Base-by-base conservation (phyloP, 1,140 invertebrate species). In the Dreissena rostriformis region DNA sequence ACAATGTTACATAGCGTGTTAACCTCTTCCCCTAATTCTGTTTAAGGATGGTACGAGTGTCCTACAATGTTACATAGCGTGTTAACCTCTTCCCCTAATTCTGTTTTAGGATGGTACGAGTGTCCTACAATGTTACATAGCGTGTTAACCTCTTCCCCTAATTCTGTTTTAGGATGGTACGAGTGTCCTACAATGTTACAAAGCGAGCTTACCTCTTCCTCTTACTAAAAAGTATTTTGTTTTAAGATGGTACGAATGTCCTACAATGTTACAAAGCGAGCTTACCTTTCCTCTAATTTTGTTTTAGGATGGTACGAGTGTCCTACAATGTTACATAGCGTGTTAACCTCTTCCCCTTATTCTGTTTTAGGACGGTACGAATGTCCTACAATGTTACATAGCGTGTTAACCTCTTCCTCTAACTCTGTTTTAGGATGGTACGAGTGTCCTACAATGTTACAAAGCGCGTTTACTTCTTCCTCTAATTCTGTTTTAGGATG, bases 371-470 rank as follows among this genome's bases (percentile, higher is more conserved):
- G 76, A 66, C 79, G 85, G 77, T 89, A 90, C n/a, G n/a, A n/a
- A 88, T 83, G 70, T 89, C 86, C 87, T 39, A 39, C 39, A 39
- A 39, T 2, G 39, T 8, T 39, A 39, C 39, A 39, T 39, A 39
- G 8, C 4, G 8, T 8, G 39, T 39, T 39, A 5, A 39, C 39
- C 39, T 39, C 39, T 26, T 26, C 61, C 61, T 14, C 12, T 28
- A 67, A 15, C 55, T 55, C 26, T 22, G 57, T 70, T 72, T 29
- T 83, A 53, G 61, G 76, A 66, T 77, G 85, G 77, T 89, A 90
- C n/a, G 0, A 92, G 92, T 11, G 92, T 87, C 92, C 92, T 93
- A 82, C 92, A 93, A 39, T 2, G 39, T 8, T 39, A 39, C 39
- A 39, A 5, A 39, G 8, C 4, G 8, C 39, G 39, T 39, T 39